Conservation (phyloP, 1,140 invertebrate genomes). For the Lepidurus couesii region DNA sequence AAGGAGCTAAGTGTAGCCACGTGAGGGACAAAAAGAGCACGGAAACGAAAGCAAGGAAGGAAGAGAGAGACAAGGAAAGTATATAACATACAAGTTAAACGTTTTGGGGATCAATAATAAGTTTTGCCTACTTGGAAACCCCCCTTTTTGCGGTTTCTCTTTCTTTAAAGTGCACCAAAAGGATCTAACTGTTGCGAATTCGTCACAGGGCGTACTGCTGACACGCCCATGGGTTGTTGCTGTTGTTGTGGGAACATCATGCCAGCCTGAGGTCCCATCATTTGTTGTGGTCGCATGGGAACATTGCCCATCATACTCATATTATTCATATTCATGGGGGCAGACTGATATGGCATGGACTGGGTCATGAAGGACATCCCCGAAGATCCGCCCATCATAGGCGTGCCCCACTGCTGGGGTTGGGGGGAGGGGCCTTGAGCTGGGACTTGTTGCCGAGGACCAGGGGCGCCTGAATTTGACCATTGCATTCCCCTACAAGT, state of each 20-base stretch:
- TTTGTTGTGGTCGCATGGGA: not conserved
- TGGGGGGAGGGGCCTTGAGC: not conserved
- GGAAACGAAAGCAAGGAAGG: too few relatives aligned
- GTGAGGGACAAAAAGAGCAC: too few relatives aligned
- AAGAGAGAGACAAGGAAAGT: too few relatives aligned
- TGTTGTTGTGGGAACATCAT: constrained; percentile 7
- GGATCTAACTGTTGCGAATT: not conserved
- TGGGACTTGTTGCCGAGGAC: not conserved
- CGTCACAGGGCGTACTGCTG: not conserved
- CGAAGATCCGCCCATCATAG: not conserved
- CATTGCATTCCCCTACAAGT: not conserved
- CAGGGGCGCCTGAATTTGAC: not conserved
- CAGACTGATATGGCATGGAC: constrained; percentile 1
- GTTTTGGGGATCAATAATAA: too few relatives aligned
- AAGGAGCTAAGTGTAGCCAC: too few relatives aligned
- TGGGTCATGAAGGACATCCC: not conserved
- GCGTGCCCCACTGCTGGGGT: not conserved
- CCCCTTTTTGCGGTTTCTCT: not conserved
- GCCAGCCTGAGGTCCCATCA: not conserved
- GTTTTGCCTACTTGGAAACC: too few relatives aligned
- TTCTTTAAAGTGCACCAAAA: not conserved
- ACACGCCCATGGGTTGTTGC: not conserved
- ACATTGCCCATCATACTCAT: not conserved
- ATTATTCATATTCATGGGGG: not conserved
- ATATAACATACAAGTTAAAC: too few relatives aligned